phyloP scores from a whole-genome alignment of 2,113 vertebrate species.

The Sorex fumeus region DNA sequence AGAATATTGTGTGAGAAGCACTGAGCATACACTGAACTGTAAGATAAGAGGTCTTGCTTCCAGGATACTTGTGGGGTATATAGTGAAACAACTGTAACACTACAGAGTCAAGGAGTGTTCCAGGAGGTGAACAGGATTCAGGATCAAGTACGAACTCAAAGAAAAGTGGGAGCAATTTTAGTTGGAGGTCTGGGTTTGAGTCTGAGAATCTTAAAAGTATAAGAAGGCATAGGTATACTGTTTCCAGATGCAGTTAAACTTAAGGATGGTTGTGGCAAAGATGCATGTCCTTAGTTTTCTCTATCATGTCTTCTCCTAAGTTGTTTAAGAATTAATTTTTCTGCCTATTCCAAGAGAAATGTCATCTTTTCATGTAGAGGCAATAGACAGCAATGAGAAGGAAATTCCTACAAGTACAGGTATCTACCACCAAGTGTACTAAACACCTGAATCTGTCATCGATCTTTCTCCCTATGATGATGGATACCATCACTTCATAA shows the following conservation, averaged over 20 bases:
- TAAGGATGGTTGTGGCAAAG: background rate
- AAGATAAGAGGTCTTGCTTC: background rate
- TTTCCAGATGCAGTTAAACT: conserved; percentile 18
- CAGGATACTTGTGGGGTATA: background rate
- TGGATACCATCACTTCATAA: background rate
- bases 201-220: background rate
- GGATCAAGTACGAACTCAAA: background rate
- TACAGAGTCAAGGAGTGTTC: background rate
- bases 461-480: background rate
- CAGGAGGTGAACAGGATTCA: background rate
- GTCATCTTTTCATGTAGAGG: background rate
- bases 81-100: background rate
- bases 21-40: background rate
- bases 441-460: background rate
- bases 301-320: background rate
- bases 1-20: background rate
- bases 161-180: background rate
- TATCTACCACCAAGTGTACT: background rate
- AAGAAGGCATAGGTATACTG: background rate
- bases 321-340: conserved; percentile 4
- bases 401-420: background rate
- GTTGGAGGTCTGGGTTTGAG: background rate
- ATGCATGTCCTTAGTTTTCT: background rate
- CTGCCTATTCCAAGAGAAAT: background rate
- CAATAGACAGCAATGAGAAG: background rate